These are phyloP conservation scores for Ormyrus pomaceus DNA, from an alignment of 2,888 invertebrate genomes.

Conservation along the genomic window DNA sequence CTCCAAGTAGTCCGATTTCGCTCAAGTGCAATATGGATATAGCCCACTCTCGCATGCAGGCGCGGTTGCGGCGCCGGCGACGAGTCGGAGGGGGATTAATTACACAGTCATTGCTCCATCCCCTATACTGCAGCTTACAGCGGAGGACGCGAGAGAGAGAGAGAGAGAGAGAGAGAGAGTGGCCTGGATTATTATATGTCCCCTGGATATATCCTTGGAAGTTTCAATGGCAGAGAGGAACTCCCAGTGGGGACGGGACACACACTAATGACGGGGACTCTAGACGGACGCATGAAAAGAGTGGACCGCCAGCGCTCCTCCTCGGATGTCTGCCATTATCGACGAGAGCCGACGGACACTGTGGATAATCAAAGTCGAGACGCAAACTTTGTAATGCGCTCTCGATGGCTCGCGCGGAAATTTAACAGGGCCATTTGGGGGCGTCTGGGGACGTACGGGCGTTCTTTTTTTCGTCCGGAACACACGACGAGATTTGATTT, in stretches of 20 bases:
- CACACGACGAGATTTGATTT: too few relatives aligned
- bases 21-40: constrained; percentile 49
- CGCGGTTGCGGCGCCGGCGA: not conserved
- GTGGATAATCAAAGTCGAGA: constrained; percentile 26
- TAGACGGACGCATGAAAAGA: constrained; percentile 16
- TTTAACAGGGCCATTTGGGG: too few relatives aligned
- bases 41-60: not conserved
- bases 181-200: constrained; percentile 26
- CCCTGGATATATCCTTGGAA: not conserved
- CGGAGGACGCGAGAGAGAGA: not conserved
- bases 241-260: not conserved
- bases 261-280: constrained; percentile 12
- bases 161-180: not conserved
- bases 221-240: constrained; percentile 3
- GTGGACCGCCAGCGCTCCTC: not conserved
- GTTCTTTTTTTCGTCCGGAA: too few relatives aligned
- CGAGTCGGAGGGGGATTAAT: constrained; percentile 32
- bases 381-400: constrained; percentile 35
- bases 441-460: too few relatives aligned
- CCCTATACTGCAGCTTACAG: not conserved
- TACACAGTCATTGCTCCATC: constrained; percentile 17
- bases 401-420: not conserved
- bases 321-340: constrained; percentile 4
- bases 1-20: constrained; percentile 41
- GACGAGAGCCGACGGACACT: not conserved